These are phyloP conservation scores for Pyrrhia umbra DNA, from an alignment of 2,888 invertebrate species.

Conservation along the genomic window DNA sequence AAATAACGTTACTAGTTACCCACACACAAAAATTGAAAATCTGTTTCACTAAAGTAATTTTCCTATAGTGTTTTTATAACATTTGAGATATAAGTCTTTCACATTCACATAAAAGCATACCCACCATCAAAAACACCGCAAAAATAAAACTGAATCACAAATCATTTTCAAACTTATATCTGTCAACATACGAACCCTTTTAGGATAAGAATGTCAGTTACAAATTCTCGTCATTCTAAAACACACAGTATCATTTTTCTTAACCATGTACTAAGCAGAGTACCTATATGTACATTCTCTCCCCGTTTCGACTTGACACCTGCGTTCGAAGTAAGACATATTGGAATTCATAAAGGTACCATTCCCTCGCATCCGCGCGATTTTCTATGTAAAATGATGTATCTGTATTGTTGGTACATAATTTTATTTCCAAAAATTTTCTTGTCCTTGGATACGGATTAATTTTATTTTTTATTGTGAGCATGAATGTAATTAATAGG, in stretches of 20 bases:
- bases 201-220: slow-evolving; percentile 47
- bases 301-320: slow-evolving; percentile 58
- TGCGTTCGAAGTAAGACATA: slow-evolving; percentile 61
- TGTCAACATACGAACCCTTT: slow-evolving; percentile 50
- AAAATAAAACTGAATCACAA: slow-evolving; percentile 51
- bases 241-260: slow-evolving; percentile 49
- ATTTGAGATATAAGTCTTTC: background rate
- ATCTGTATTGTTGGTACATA: slow-evolving; percentile 50
- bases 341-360: slow-evolving; percentile 60
- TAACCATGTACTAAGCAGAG: slow-evolving; percentile 28
- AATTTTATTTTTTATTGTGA: too few species aligned
- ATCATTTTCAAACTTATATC: slow-evolving; percentile 47
- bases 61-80: slow-evolving; percentile 1
- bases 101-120: slow-evolving; percentile 16
- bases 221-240: slow-evolving; percentile 59
- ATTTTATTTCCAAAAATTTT: slow-evolving; percentile 46
- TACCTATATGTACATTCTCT: slow-evolving; percentile 33
- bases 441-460: slow-evolving; percentile 5
- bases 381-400: slow-evolving; percentile 50
- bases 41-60: background rate
- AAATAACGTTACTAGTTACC: background rate
- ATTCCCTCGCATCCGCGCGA: slow-evolving; percentile 45
- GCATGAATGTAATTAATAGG: too few species aligned
- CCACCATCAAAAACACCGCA: slow-evolving; percentile 26
- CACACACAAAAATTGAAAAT: background rate